phyloP scores from a whole-genome alignment of 2,888 invertebrate species.

The Leucophora obtusa region DNA sequence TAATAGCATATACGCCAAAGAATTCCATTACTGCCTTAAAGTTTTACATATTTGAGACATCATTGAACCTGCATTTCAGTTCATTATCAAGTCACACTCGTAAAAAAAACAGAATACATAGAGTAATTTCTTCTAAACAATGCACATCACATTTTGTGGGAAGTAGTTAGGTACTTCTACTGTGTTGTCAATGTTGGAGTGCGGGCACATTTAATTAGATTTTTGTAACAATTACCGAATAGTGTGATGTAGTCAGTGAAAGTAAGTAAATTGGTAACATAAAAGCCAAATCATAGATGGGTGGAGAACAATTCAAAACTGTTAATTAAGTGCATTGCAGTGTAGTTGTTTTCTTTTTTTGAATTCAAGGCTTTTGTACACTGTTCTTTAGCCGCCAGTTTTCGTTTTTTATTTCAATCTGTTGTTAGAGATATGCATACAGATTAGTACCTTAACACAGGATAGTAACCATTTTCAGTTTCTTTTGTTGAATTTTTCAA shows the following conservation, averaged over 20 bases:
- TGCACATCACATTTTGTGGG: neutral
- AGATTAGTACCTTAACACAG: constrained; percentile 44
- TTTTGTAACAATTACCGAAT: constrained; percentile 50
- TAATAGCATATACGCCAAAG: too few species aligned
- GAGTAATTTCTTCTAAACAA: constrained; percentile 17
- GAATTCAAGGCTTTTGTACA: neutral
- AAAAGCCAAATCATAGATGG: constrained; percentile 1
- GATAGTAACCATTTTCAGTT: constrained; percentile 19
- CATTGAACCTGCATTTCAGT: neutral
- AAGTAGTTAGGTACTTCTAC: neutral
- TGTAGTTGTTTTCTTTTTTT: constrained; percentile 28
- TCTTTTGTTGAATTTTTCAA: constrained; percentile 35
- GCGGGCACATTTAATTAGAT: constrained; percentile 52
- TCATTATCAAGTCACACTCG: constrained; percentile 4
- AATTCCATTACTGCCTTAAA: too few species aligned
- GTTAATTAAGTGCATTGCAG: constrained; percentile 57
- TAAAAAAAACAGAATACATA: neutral
- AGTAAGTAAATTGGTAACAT: constrained; percentile 52
- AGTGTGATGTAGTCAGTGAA: constrained; percentile 48
- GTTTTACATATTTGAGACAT: too few species aligned
- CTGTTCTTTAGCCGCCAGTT: constrained; percentile 23
- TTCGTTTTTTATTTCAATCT: constrained; percentile 10
- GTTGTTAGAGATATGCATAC: constrained; percentile 35
- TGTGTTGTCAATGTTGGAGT: neutral
- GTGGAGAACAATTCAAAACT: constrained; percentile 6